phyloP scores from a whole-genome alignment of 2,888 invertebrate genomes.

The Habroteleia sp. region DNA sequence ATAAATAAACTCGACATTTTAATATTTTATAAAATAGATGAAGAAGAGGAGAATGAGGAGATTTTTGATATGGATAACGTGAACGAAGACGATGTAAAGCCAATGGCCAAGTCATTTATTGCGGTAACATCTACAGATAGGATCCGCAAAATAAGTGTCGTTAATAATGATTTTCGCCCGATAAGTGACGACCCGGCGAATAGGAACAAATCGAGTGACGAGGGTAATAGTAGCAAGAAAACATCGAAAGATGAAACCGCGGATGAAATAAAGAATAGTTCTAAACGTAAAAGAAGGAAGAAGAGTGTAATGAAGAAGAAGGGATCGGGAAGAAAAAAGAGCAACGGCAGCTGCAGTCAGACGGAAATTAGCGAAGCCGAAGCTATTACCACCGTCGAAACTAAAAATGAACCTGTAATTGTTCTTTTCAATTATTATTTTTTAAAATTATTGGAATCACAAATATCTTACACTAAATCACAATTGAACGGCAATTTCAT shows the following conservation, averaged over 20 bases:
- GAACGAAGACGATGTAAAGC: slow-evolving; percentile 77
- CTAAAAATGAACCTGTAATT: slow-evolving; percentile 67
- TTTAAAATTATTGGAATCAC: too few species aligned
- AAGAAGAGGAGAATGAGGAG: slow-evolving; percentile 82
- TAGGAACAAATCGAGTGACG: slow-evolving; percentile 75
- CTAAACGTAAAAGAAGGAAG: slow-evolving; percentile 89
- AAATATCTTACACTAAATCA: too few species aligned
- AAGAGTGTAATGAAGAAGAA: slow-evolving; percentile 91
- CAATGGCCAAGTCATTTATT: slow-evolving; percentile 81
- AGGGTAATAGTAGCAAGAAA: slow-evolving; percentile 77
- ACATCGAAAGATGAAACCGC: slow-evolving; percentile 74
- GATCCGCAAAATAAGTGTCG: slow-evolving; percentile 84
- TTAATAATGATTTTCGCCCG: slow-evolving; percentile 85
- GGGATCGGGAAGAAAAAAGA: slow-evolving; percentile 87
- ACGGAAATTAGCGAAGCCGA: slow-evolving; percentile 75
- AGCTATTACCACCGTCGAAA: slow-evolving; percentile 64
- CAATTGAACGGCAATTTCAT: too few species aligned
- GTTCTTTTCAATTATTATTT: slow-evolving; percentile 5
- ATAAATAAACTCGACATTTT: too few species aligned
- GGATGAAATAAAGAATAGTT: slow-evolving; percentile 83
- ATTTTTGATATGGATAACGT: slow-evolving; percentile 87
- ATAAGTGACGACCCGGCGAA: slow-evolving; percentile 80
- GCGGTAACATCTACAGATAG: slow-evolving; percentile 83
- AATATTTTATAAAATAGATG: slow-evolving; percentile 20
- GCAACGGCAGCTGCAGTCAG: slow-evolving; percentile 76